phyloP scores from a whole-genome alignment of 2,888 invertebrate species.

The Cephonodes hylas region DNA sequence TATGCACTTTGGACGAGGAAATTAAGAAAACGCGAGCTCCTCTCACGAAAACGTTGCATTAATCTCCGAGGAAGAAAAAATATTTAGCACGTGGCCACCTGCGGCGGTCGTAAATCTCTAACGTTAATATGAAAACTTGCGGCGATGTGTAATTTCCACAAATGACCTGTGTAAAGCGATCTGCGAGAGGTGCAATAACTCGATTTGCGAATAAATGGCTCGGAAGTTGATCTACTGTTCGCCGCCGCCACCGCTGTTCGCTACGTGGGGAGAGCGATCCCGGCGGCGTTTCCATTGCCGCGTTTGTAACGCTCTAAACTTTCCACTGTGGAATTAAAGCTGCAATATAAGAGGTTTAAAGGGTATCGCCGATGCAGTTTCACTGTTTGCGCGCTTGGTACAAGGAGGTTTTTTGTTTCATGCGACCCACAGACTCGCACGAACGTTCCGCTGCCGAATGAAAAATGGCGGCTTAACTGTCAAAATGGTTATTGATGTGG shows the following conservation, averaged over 20 bases:
- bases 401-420: slow-evolving; percentile 60
- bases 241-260: slow-evolving; percentile 25
- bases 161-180: slow-evolving; percentile 74
- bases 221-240: slow-evolving; percentile 73
- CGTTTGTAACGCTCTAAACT: slow-evolving; percentile 50
- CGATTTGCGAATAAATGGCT: slow-evolving; percentile 77
- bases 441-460: slow-evolving; percentile 48
- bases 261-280: slow-evolving; percentile 19
- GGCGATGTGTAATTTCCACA: slow-evolving; percentile 66
- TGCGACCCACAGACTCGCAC: slow-evolving; percentile 38
- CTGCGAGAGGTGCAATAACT: slow-evolving; percentile 75
- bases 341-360: slow-evolving; percentile 61
- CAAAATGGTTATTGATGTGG: slow-evolving; percentile 75
- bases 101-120: slow-evolving; percentile 38
- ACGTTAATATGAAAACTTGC: slow-evolving; percentile 41
- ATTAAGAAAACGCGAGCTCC: slow-evolving; percentile 56
- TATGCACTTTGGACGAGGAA: slow-evolving; percentile 56
- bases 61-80: slow-evolving; percentile 36
- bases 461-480: slow-evolving; percentile 75
- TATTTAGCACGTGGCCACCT: slow-evolving; percentile 25
- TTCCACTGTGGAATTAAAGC: slow-evolving; percentile 54
- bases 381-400: slow-evolving; percentile 52
- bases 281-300: slow-evolving; percentile 59
- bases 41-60: slow-evolving; percentile 47
- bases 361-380: slow-evolving; percentile 50